Percentiles rank a stretch among this genome's conserved stretches.
Evolutionary conservation across 2,797 vertebrate genomes (phyloP).

Genomic region (Menidia menidia): DNA sequence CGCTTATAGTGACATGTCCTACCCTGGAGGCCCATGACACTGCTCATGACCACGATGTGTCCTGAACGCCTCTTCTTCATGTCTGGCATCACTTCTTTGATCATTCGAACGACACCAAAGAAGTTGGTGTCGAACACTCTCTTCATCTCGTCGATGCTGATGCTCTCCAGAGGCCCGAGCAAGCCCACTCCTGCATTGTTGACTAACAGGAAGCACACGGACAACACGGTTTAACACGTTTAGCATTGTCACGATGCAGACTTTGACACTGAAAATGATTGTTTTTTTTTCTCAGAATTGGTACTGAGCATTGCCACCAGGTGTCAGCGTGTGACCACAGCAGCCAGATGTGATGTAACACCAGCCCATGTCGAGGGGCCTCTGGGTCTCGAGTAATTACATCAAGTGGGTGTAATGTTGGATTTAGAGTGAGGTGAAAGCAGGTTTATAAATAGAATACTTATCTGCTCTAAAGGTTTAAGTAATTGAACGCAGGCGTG

Average conservation of each 20-base stretch:
- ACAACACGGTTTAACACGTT: neutral
- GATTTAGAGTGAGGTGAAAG: constrained; percentile 32
- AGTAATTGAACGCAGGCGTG: constrained; percentile 4
- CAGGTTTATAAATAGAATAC: constrained; percentile 51
- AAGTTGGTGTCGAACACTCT: constrained; percentile 94
- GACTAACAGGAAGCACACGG: constrained; percentile 77
- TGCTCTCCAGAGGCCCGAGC: constrained; percentile 90
- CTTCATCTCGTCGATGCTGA: constrained; percentile 90
- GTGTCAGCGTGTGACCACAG: constrained; percentile 68
- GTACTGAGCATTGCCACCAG: constrained; percentile 60
- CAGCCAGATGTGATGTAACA: constrained; percentile 55
- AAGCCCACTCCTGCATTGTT: constrained; percentile 93
- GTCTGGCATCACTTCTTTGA: constrained; percentile 91
- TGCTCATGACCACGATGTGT: constrained; percentile 95
- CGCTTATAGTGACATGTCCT: constrained; percentile 7
- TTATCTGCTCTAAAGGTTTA: constrained; percentile 43
- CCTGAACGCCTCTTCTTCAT: constrained; percentile 91
- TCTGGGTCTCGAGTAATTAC: constrained; percentile 60
- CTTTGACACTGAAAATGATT: neutral
- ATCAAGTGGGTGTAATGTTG: constrained; percentile 53
- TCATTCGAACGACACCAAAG: constrained; percentile 91
- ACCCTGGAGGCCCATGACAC: constrained; percentile 96
- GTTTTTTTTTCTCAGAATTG: neutral
- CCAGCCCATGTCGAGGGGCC: constrained; percentile 25
- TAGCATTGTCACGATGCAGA: neutral